Conservation (phyloP, 2,113 vertebrate genomes). For the Antechinus flavipes region DNA sequence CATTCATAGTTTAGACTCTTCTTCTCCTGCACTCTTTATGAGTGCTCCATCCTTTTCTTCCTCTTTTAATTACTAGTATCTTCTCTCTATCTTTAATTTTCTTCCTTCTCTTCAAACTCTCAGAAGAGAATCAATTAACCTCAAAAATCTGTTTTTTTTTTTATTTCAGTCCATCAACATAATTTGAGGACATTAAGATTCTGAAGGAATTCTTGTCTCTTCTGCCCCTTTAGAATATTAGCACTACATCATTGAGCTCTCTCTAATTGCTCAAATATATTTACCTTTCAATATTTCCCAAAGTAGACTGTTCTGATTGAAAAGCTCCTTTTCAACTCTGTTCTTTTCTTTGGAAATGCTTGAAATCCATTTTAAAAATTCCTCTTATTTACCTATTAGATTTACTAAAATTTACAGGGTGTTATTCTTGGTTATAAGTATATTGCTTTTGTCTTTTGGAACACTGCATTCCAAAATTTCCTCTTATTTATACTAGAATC, state of each 20-base stretch:
- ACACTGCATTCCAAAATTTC: background rate
- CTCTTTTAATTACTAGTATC: background rate
- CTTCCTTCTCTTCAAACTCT: background rate
- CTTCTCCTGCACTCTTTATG: background rate
- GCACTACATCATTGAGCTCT: background rate
- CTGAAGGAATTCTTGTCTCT: background rate
- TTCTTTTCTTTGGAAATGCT: background rate
- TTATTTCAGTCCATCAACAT: background rate
- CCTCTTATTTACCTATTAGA: background rate
- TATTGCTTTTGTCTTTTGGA: background rate
- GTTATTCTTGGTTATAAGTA: background rate
- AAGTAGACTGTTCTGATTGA: background rate
- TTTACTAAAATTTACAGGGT: background rate
- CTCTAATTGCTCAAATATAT: background rate
- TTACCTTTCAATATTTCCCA: background rate
- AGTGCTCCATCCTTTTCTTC: background rate
- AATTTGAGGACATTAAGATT: background rate
- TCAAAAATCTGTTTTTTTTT: background rate
- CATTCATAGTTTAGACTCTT: background rate
- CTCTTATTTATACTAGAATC: background rate
- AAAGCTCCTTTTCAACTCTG: background rate
- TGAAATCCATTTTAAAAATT: background rate
- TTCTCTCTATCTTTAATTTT: background rate
- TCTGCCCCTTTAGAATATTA: background rate
- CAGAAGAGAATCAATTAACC: background rate